Percentiles rank a stretch among this genome's conserved stretches.
Evolutionary conservation across 2,113 vertebrate species (phyloP).

Genomic region (Pristiophorus japonicus): DNA sequence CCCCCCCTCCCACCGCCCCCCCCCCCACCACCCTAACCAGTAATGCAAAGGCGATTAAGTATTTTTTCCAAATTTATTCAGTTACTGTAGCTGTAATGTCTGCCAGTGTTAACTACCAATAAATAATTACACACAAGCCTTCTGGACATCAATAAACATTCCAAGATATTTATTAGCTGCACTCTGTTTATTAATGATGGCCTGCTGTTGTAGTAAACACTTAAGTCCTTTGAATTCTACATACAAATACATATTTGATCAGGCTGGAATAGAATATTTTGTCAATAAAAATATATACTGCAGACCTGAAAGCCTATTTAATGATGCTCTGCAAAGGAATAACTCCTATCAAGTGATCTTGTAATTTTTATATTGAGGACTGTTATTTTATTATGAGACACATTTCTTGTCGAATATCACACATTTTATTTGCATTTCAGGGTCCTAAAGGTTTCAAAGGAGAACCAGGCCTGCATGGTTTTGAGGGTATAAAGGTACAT

Average conservation of each 20-base stretch:
- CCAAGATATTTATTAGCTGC: background rate
- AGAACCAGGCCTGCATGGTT: conserved; percentile 67
- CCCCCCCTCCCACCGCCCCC: background rate
- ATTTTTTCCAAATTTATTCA: background rate
- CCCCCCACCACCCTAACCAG: background rate
- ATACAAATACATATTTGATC: background rate
- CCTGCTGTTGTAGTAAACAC: background rate
- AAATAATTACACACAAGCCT: background rate
- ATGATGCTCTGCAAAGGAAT: background rate
- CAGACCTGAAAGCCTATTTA: background rate
- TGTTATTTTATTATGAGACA: background rate
- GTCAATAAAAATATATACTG: background rate
- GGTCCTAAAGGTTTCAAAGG: conserved; percentile 73
- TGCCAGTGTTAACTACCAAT: background rate
- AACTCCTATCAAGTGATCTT: background rate
- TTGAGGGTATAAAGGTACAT: conserved; percentile 74
- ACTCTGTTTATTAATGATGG: background rate
- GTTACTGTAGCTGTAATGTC: background rate
- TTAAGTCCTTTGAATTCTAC: background rate
- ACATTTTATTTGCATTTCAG: conserved; percentile 54
- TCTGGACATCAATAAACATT: background rate
- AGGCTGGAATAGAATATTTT: background rate
- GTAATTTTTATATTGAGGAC: background rate
- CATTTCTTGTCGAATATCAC: background rate
- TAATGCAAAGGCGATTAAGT: background rate